Evolutionary conservation across 1,140 invertebrate genomes (phyloP).

Genomic region (Drosophila nasuta): DNA sequence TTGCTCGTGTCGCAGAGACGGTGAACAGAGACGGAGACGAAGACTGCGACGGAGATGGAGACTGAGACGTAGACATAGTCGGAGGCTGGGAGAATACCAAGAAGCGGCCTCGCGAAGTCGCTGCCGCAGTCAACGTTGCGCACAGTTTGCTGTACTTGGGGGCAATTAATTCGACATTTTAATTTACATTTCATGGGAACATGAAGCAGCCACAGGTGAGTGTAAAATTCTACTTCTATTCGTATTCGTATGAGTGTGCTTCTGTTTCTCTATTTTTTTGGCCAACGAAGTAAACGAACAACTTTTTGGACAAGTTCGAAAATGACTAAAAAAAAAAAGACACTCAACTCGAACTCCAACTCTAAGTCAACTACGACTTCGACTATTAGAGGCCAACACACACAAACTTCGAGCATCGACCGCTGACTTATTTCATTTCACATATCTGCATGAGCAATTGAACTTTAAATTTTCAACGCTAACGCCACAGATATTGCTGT

Average conservation of each 20-base stretch:
- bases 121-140: constrained; percentile 6
- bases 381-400: constrained; percentile 1
- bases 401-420: constrained; percentile 16
- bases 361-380: no score
- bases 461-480: constrained; percentile 20
- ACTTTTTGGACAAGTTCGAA: constrained; percentile 46
- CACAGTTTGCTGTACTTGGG: constrained; percentile 54
- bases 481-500: constrained; percentile 13
- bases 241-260: constrained; percentile 1
- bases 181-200: constrained; percentile 77
- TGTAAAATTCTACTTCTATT: constrained; percentile 13
- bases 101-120: constrained; percentile 15
- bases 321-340: constrained; percentile 1
- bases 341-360: no score
- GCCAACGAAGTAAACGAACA: constrained; percentile 42
- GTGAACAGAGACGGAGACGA: not conserved
- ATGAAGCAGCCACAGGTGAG: constrained; percentile 45
- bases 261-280: constrained; percentile 1
- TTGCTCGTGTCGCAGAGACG: constrained; percentile 39
- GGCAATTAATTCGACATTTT: constrained; percentile 79
- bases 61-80: not conserved
- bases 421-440: constrained; percentile 15
- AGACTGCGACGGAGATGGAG: constrained; percentile 10
- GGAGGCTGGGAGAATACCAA: constrained; percentile 25
- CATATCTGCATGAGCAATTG: constrained; percentile 35